Evolutionary conservation across 2,888 invertebrate species (phyloP).

Genomic region (Shargacucullia verbasci): DNA sequence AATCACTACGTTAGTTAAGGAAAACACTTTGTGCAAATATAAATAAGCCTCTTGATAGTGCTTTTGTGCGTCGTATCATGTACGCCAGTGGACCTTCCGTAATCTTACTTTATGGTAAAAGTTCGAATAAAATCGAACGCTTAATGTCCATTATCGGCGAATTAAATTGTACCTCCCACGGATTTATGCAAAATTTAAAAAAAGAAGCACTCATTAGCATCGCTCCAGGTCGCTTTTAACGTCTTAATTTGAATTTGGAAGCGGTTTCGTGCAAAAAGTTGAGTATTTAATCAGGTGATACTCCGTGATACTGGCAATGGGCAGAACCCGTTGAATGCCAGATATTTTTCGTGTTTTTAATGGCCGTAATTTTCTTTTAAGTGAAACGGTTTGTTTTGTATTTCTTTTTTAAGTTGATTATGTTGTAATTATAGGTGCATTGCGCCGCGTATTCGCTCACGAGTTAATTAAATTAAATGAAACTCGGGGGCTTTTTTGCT

Average conservation of each 20-base stretch:
- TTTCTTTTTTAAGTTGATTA: conserved; percentile 25
- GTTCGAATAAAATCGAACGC: conserved; percentile 39
- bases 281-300: conserved; percentile 53
- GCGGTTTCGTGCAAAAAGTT: conserved; percentile 57
- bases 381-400: conserved; percentile 24
- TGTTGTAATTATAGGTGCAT: conserved; percentile 39
- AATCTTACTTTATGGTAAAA: not conserved
- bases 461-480: conserved; percentile 42
- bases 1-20: no score
- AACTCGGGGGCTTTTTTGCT: conserved; percentile 4
- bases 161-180: conserved; percentile 68
- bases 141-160: conserved; percentile 58
- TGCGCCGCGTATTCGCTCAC: conserved; percentile 25
- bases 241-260: conserved; percentile 81
- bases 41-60: no score
- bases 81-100: conserved; percentile 14
- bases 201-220: conserved; percentile 76
- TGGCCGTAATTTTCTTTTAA: conserved; percentile 47
- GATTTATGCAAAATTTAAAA: conserved; percentile 75
- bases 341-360: conserved; percentile 48
- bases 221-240: conserved; percentile 76
- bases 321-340: conserved; percentile 40
- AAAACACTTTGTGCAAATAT: no score
- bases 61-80: no score
- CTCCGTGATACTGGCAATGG: conserved; percentile 39